Conservation (phyloP, 2,797 vertebrate species). For the Gymnothorax reevesii region DNA sequence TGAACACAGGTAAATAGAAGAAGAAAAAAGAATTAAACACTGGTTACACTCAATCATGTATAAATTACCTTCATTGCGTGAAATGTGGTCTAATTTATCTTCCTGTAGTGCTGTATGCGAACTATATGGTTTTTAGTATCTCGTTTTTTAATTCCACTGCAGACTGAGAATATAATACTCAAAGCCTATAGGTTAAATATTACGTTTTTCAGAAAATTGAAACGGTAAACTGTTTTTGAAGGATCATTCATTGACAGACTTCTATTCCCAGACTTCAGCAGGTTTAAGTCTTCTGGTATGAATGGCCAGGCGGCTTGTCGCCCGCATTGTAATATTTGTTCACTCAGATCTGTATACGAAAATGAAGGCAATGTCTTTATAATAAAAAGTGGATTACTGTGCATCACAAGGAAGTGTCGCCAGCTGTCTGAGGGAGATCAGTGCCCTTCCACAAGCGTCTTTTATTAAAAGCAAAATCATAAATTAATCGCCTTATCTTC, state of each 20-base stretch:
- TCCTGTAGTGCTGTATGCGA: background rate
- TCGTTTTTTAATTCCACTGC: conserved; percentile 5
- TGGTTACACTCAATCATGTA: conserved; percentile 68
- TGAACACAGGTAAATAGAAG: conserved; percentile 67
- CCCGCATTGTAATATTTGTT: conserved; percentile 73
- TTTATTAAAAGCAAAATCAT: conserved; percentile 85
- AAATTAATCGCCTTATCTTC: conserved; percentile 66
- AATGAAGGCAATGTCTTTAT: conserved; percentile 91
- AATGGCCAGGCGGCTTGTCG: conserved; percentile 56
- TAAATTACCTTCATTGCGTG: conserved; percentile 60
- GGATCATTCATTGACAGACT: background rate
- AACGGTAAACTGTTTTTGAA: background rate
- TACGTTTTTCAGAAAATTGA: background rate
- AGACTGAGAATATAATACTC: background rate
- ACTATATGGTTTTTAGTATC: background rate
- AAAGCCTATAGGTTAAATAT: background rate
- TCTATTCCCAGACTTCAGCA: conserved; percentile 55
- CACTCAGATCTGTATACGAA: conserved; percentile 82
- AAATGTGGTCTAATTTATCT: conserved; percentile 47
- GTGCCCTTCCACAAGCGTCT: conserved; percentile 79
- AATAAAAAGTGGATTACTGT: conserved; percentile 99
- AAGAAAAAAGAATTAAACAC: conserved; percentile 42
- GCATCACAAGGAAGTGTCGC: conserved; percentile 90
- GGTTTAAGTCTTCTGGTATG: background rate
- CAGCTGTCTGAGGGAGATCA: conserved; percentile 97